Conservation (phyloP, 2,888 invertebrate genomes). For the Peribatodes rhomboidaria region DNA sequence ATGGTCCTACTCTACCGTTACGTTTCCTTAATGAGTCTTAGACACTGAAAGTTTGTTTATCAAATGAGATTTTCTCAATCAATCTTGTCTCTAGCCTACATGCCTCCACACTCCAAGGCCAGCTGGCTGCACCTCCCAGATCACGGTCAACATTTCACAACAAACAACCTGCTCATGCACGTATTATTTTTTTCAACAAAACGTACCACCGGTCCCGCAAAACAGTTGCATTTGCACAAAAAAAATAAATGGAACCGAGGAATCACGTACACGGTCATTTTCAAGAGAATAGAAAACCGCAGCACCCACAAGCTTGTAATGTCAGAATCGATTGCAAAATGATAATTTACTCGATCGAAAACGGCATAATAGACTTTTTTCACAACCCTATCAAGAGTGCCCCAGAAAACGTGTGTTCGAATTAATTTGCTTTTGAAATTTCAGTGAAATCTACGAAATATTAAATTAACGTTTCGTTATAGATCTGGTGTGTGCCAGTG, state of each 20-base stretch:
- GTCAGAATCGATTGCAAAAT: conserved; percentile 81
- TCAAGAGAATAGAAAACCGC: conserved; percentile 78
- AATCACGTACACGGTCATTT: conserved; percentile 78
- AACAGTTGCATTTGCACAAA: conserved; percentile 58
- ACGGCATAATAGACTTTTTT: conserved; percentile 76
- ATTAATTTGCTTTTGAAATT: conserved; percentile 81
- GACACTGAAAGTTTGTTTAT: no score
- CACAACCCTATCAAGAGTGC: conserved; percentile 67
- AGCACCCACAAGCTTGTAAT: conserved; percentile 79
- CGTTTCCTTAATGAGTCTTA: no score
- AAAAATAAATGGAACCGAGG: conserved; percentile 69
- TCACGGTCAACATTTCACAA: conserved; percentile 43
- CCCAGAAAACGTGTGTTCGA: conserved; percentile 69
- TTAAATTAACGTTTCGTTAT: conserved; percentile 74
- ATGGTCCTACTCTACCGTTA: no score
- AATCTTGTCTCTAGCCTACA: neutral
- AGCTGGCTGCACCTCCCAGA: conserved; percentile 10
- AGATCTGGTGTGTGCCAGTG: conserved; percentile 53
- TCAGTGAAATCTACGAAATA: conserved; percentile 79
- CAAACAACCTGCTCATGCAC: conserved; percentile 59
- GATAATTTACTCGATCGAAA: conserved; percentile 78
- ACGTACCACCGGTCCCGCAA: conserved; percentile 77
- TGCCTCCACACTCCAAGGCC: conserved; percentile 9
- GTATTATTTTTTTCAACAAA: conserved; percentile 68
- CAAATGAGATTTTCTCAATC: no score